phyloP scores from a whole-genome alignment of 2,888 invertebrate genomes.

The Hemicrepidius hirtus region DNA sequence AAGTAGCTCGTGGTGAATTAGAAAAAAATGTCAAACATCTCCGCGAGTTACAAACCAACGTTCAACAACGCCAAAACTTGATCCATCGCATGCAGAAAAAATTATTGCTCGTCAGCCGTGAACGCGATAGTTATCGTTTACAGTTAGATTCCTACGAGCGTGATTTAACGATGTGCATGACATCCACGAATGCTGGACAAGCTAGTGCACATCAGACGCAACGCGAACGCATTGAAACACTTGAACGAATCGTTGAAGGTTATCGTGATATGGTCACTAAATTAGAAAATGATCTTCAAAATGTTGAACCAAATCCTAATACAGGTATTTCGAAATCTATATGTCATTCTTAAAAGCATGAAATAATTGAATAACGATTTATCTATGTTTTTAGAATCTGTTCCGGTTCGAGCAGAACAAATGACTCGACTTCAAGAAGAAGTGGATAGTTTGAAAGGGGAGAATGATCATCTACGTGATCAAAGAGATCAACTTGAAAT shows the following conservation, averaged over 20 bases:
- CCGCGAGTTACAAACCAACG: slow-evolving; percentile 76
- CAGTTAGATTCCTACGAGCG: slow-evolving; percentile 89
- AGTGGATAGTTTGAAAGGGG: slow-evolving; percentile 73
- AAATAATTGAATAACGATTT: not conserved
- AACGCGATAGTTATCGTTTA: slow-evolving; percentile 85
- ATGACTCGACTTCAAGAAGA: slow-evolving; percentile 75
- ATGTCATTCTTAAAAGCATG: not conserved
- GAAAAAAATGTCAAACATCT: slow-evolving; percentile 79
- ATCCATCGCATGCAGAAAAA: slow-evolving; percentile 84
- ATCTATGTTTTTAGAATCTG: slow-evolving; percentile 57
- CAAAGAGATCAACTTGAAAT: slow-evolving; percentile 79
- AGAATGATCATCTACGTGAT: slow-evolving; percentile 72
- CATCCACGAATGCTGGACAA: slow-evolving; percentile 63
- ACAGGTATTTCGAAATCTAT: slow-evolving; percentile 47
- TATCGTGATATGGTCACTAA: slow-evolving; percentile 83
- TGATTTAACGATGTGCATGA: slow-evolving; percentile 78
- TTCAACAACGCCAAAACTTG: slow-evolving; percentile 82
- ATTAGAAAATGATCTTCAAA: slow-evolving; percentile 78
- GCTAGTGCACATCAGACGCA: slow-evolving; percentile 70
- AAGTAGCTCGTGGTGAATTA: slow-evolving; percentile 75
- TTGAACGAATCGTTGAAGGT: slow-evolving; percentile 83
- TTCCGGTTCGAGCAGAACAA: slow-evolving; percentile 73
- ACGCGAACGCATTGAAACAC: slow-evolving; percentile 80
- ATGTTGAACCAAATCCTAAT: slow-evolving; percentile 64
- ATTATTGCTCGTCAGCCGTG: slow-evolving; percentile 79